Evolutionary conservation across 2,113 vertebrate species (phyloP).

Genomic region (Prionailurus viverrinus): DNA sequence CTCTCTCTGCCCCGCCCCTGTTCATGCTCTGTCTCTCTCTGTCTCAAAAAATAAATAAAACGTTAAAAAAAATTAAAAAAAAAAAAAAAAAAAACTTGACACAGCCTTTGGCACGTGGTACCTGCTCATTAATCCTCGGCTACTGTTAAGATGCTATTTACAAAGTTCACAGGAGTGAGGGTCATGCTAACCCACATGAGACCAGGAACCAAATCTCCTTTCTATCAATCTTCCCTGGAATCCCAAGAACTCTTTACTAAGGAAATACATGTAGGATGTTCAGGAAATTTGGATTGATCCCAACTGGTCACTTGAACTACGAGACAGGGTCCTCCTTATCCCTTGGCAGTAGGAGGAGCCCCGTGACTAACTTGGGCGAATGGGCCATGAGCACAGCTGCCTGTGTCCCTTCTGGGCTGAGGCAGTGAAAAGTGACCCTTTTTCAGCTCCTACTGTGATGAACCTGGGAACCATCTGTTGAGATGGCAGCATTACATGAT

Average conservation of each 20-base stretch:
- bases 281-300: not conserved
- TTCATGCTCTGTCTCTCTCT: too few species aligned
- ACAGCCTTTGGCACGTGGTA: not conserved
- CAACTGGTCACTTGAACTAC: not conserved
- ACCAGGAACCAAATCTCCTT: not conserved
- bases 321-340: not conserved
- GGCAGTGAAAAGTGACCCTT: not conserved
- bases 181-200: not conserved
- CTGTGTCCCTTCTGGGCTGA: not conserved
- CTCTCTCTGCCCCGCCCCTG: too few species aligned
- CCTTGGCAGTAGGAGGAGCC: not conserved
- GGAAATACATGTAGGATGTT: not conserved
- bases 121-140: too few species aligned
- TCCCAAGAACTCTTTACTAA: not conserved
- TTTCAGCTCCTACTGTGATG: not conserved
- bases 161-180: not conserved
- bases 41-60: too few species aligned
- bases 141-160: not conserved
- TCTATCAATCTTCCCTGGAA: not conserved
- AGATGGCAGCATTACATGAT: not conserved
- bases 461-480: not conserved
- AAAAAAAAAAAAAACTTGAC: not conserved
- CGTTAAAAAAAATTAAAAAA: too few species aligned
- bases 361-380: not conserved
- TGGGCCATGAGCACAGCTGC: fast-evolving